These are phyloP conservation scores for Cyphomyrus plagiostoma DNA, from an alignment of 2,113 vertebrate species.

Conservation along the genomic window DNA sequence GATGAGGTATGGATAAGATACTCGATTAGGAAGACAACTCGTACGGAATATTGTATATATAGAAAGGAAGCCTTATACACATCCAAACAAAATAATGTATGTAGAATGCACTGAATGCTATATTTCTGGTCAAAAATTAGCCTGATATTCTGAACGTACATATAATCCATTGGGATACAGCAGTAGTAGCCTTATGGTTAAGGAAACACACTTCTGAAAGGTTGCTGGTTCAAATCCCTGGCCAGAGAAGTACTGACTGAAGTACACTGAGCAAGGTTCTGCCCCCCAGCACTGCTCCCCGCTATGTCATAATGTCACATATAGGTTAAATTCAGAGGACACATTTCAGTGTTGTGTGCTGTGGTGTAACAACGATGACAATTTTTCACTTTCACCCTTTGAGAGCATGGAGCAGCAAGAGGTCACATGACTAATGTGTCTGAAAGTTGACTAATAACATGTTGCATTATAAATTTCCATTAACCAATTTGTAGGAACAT, in stretches of 20 bases:
- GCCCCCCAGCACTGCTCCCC: no score
- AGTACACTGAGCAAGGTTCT: no score
- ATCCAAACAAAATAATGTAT: background rate
- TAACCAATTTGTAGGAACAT: background rate
- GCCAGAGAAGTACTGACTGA: no score
- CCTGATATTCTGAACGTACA: background rate
- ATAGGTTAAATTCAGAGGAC: no score
- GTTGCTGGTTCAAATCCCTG: no score
- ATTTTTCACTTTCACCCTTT: no score
- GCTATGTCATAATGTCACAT: no score
- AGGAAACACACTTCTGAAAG: no score
- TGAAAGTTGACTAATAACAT: background rate
- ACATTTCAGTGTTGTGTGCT: no score
- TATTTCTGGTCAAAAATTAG: background rate
- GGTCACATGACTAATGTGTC: background rate
- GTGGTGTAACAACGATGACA: no score
- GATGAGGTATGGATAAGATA: conserved; percentile 28
- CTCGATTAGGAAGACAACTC: conserved; percentile 24
- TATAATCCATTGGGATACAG: background rate
- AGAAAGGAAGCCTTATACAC: background rate
- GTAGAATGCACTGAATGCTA: background rate
- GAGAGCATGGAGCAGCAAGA: background rate
- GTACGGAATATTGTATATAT: background rate
- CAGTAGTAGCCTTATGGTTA: no score
- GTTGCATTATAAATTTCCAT: background rate